A percentile compares a stretch with the other conserved stretches of the same genome.
These are phyloP conservation scores for Dermatemys mawii DNA, from an alignment of 2,113 vertebrate genomes.

Conservation along the genomic window DNA sequence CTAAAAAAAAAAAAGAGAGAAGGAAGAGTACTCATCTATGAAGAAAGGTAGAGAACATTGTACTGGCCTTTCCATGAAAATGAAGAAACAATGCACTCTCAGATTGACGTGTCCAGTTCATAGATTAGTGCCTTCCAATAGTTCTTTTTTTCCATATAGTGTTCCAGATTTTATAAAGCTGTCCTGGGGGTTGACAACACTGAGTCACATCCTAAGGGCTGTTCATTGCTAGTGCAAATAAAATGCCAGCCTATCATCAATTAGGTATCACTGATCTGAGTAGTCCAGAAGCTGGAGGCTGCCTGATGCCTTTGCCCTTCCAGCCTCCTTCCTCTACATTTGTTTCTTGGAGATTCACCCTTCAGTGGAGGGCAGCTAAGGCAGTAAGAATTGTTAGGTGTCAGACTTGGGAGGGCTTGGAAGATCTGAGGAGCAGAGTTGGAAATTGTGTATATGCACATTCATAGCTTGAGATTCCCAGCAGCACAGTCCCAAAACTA, in stretches of 20 bases:
- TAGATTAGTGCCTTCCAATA: not conserved
- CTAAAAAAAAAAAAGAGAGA: not conserved
- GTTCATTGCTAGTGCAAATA: not conserved
- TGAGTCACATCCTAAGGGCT: not conserved
- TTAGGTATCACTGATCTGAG: not conserved
- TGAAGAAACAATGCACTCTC: not conserved
- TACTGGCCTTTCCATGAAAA: not conserved
- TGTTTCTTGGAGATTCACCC: not conserved
- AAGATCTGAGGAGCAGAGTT: not conserved
- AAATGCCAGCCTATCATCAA: not conserved
- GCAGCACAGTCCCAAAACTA: not conserved
- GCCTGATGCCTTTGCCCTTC: not conserved
- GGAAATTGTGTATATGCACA: not conserved
- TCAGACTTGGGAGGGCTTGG: not conserved
- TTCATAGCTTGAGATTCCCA: not conserved
- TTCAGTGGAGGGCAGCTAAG: not conserved
- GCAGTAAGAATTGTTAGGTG: not conserved
- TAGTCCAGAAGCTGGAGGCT: not conserved
- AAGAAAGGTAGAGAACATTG: not conserved
- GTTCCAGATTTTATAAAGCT: not conserved
- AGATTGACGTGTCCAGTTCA: not conserved
- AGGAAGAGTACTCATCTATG: not conserved
- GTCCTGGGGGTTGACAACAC: not conserved
- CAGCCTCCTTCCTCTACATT: not conserved
- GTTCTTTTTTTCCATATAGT: not conserved